phyloP scores from a whole-genome alignment of 2,797 vertebrate genomes.

The Oryzias sinensis region DNA sequence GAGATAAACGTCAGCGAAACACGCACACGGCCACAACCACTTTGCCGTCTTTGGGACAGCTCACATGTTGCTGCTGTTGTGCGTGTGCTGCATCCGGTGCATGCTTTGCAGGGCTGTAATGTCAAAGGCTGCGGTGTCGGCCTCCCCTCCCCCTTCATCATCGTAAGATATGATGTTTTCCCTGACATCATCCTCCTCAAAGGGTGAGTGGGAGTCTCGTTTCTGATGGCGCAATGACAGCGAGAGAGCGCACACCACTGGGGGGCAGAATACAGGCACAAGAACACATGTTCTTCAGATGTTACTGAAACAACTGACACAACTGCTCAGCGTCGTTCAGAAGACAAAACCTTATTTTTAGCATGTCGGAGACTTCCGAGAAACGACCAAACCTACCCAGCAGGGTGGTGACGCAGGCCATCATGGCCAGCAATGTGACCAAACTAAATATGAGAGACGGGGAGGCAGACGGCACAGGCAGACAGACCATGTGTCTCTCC shows the following conservation, averaged over 20 bases:
- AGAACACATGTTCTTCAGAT: slow-evolving; percentile 24
- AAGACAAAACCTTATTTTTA: slow-evolving; percentile 14
- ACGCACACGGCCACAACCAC: neutral
- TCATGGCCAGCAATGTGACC: slow-evolving; percentile 83
- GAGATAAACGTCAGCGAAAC: slow-evolving; percentile 58
- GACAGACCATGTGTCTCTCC: slow-evolving; percentile 74
- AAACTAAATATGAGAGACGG: slow-evolving; percentile 85
- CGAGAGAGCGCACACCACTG: slow-evolving; percentile 78
- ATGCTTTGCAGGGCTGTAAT: slow-evolving; percentile 83
- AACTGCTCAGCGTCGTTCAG: slow-evolving; percentile 21
- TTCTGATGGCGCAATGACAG: slow-evolving; percentile 79
- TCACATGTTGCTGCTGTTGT: slow-evolving; percentile 75
- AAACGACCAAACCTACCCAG: slow-evolving; percentile 74
- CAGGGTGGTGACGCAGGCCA: slow-evolving; percentile 85
- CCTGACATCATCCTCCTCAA: slow-evolving; percentile 80
- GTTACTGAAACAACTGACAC: slow-evolving; percentile 39
- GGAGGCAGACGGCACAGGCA: slow-evolving; percentile 66
- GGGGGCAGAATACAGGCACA: slow-evolving; percentile 46
- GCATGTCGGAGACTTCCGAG: slow-evolving; percentile 3
- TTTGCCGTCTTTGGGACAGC: slow-evolving; percentile 30
- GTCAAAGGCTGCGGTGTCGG: slow-evolving; percentile 90
- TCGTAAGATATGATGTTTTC: slow-evolving; percentile 88
- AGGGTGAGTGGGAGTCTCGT: slow-evolving; percentile 73
- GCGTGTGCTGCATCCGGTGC: slow-evolving; percentile 72
- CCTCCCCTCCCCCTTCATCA: slow-evolving; percentile 90